phyloP scores from a whole-genome alignment of 2,888 invertebrate genomes.

The Sussaba pulchella region DNA sequence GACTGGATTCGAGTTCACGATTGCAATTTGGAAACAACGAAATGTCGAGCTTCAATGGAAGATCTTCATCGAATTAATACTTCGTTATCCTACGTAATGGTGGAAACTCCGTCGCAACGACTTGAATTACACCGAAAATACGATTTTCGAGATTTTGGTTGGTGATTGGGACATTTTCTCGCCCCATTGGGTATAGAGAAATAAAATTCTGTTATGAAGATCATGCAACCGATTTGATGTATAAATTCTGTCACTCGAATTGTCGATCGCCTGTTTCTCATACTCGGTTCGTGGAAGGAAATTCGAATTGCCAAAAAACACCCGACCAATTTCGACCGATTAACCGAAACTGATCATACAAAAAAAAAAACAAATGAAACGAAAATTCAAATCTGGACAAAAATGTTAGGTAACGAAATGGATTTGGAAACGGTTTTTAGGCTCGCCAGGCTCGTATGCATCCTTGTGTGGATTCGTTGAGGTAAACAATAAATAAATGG shows the following conservation, averaged over 20 bases:
- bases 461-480: background rate
- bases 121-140: background rate
- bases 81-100: no score
- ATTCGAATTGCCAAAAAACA: no score
- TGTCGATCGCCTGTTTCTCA: background rate
- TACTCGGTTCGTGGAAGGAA: background rate
- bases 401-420: no score
- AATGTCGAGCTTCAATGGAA: background rate
- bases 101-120: no score
- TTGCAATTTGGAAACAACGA: slow-evolving; percentile 6
- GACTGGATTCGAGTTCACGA: slow-evolving; percentile 40
- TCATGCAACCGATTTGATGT: background rate
- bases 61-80: background rate
- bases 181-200: no score
- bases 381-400: background rate
- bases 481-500: background rate
- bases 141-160: background rate
- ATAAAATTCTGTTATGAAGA: background rate
- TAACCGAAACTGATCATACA: no score
- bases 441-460: no score
- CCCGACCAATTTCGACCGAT: no score
- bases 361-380: background rate
- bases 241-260: background rate
- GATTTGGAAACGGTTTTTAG: background rate
- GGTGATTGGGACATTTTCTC: background rate